Evolutionary conservation across 2,113 vertebrate genomes (phyloP).

Genomic region (Pelecanoides urinatrix): DNA sequence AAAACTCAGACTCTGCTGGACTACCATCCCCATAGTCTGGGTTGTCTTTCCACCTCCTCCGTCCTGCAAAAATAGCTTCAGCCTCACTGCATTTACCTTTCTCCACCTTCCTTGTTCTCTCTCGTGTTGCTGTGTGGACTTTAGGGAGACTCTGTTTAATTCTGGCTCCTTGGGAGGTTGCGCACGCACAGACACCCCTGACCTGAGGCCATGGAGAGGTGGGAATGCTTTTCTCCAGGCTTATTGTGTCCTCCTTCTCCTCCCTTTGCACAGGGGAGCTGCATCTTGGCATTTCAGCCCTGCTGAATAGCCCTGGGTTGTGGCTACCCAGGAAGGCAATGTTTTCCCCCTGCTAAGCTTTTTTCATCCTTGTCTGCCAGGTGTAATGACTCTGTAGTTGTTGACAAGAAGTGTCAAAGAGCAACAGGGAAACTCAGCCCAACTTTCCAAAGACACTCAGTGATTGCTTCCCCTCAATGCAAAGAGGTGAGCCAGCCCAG

Average conservation of each 20-base stretch:
- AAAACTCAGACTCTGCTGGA: background rate
- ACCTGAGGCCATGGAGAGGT: fast-evolving
- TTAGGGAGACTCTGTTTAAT: background rate
- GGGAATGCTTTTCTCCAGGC: background rate
- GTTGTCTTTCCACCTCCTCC: background rate
- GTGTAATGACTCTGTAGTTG: background rate
- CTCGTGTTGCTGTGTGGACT: background rate
- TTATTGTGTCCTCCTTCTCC: background rate
- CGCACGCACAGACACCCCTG: background rate
- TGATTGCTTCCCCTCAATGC: background rate
- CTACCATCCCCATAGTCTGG: background rate
- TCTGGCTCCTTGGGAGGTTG: background rate
- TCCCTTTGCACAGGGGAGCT: background rate
- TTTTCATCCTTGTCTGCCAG: background rate
- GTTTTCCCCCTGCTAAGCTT: background rate
- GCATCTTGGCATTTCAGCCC: background rate
- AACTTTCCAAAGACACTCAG: background rate
- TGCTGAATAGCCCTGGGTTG: background rate
- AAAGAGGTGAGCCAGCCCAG: background rate
- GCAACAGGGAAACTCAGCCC: background rate
- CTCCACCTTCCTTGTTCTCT: background rate
- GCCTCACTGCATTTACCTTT: background rate
- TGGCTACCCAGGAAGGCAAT: background rate
- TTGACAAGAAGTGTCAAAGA: background rate
- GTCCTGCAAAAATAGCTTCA: background rate